These are phyloP conservation scores for Electrona antarctica DNA, from an alignment of 2,113 vertebrate genomes.

Conservation along the genomic window DNA sequence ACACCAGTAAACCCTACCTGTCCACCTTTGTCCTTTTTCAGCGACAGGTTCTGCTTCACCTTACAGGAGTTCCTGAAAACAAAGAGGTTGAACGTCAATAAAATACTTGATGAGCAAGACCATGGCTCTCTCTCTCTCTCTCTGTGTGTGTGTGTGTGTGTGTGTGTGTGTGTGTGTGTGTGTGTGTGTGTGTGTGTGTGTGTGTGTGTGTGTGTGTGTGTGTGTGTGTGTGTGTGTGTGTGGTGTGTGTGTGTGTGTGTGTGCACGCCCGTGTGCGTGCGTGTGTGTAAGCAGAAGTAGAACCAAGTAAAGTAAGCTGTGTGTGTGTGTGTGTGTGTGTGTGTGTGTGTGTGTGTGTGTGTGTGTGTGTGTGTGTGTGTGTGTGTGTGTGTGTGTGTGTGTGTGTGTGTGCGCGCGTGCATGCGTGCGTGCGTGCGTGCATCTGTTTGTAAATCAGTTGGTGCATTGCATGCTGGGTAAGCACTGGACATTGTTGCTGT, in stretches of 20 bases:
- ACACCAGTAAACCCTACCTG: conserved; percentile 76
- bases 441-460: neutral
- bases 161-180: neutral
- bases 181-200: neutral
- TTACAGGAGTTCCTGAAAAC: conserved; percentile 88
- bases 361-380: neutral
- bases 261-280: neutral
- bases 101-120: conserved; percentile 23
- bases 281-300: neutral
- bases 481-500: neutral
- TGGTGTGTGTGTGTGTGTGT: conserved; percentile 5
- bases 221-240: neutral
- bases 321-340: neutral
- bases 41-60: conserved; percentile 82
- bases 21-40: conserved; percentile 74
- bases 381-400: neutral
- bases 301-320: no score
- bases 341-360: conserved; percentile 1
- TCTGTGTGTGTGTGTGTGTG: neutral
- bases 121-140: neutral
- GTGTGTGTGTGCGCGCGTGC: neutral
- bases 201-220: neutral
- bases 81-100: conserved; percentile 20
- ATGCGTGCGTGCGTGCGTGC: neutral
- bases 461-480: neutral